Base-by-base conservation (phyloP, 2,113 vertebrate genomes). In the Caracal caracal region DNA sequence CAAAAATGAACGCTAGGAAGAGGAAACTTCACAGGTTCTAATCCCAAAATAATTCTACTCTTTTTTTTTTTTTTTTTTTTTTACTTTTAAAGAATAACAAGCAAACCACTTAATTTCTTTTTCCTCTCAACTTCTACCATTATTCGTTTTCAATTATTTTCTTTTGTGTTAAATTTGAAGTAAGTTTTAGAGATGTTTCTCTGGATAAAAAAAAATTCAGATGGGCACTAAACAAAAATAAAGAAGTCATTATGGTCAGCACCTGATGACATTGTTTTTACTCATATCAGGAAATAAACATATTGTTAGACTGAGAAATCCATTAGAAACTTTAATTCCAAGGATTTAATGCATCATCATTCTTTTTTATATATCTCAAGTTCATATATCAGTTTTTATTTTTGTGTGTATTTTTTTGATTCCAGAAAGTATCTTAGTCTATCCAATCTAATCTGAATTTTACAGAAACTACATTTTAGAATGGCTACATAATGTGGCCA, bases 391-490 rank as follows among this genome's bases (percentile, higher is more conserved):
- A 81, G 17, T 85, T 95, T 61, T 70, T 90, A 6, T 6, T 49
- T 96, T 51, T 56, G 4, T 76, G 3, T 78, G 13, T 30, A 10
- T 85, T 19, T 59, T 40, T 87, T 78, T 68, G 7, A 94, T 78
- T n/a, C n/a, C 3, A 93, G 10, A 90, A 51, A 71, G 5, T 71
- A 10, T 94, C 30, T 84, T 83, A 88, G 35, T 94, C 61, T 92
- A n/a, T 81, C 24, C 83, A 78, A 51, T 90, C 28, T 85, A 79
- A 86, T 56, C 35, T 71, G 16, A 94, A 76, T 96, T 94, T 92
- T 75, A 76, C 3, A 90, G 73, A 95, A 94, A 79, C 8, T 76
- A 26, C 19, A 37, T 75, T 93, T 88, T 75, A 89, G 6, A 91
- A 6, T 26, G 5, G 4, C 12, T 88, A 65, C 63, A 30, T 16